phyloP scores from a whole-genome alignment of 2,888 invertebrate species.

The Pachycephus smyrnensis region DNA sequence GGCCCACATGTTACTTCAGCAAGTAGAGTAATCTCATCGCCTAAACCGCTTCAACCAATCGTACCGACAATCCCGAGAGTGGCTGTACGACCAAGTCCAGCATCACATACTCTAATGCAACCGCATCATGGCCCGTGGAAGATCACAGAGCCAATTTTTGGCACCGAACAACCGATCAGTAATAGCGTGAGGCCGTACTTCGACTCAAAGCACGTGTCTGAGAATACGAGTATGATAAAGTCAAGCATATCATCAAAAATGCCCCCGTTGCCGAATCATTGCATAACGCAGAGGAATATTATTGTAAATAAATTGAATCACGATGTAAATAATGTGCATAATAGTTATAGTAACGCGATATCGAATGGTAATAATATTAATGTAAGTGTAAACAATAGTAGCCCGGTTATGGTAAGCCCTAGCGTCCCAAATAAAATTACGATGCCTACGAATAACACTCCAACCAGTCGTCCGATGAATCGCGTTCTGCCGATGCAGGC shows the following conservation, averaged over 20 bases:
- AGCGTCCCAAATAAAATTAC: slow-evolving; percentile 64
- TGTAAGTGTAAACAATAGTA: slow-evolving; percentile 32
- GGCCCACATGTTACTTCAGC: slow-evolving; percentile 31
- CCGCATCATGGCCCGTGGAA: slow-evolving; percentile 47
- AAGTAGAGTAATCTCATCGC: slow-evolving; percentile 32
- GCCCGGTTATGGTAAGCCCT: slow-evolving; percentile 64
- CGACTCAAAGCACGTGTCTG: slow-evolving; percentile 61
- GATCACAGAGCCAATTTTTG: slow-evolving; percentile 48
- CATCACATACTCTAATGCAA: slow-evolving; percentile 23
- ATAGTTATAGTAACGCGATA: slow-evolving; percentile 44
- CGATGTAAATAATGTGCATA: slow-evolving; percentile 52
- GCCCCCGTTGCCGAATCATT: slow-evolving; percentile 54
- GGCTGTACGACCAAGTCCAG: slow-evolving; percentile 59
- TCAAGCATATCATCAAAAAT: slow-evolving; percentile 59
- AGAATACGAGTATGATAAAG: slow-evolving; percentile 63
- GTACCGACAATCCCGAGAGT: slow-evolving; percentile 57
- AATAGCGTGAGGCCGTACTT: slow-evolving; percentile 57
- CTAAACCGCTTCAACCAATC: slow-evolving; percentile 42
- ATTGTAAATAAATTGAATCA: slow-evolving; percentile 50
- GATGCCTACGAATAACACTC: slow-evolving; percentile 51
- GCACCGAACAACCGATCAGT: slow-evolving; percentile 50
- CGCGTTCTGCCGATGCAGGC: slow-evolving; percentile 84
- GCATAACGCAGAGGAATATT: slow-evolving; percentile 50
- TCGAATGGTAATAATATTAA: slow-evolving; percentile 37
- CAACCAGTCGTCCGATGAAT: slow-evolving; percentile 77